These are phyloP conservation scores for Mus spicilegus DNA, from an alignment of 2,113 vertebrate species.

Conservation along the genomic window DNA sequence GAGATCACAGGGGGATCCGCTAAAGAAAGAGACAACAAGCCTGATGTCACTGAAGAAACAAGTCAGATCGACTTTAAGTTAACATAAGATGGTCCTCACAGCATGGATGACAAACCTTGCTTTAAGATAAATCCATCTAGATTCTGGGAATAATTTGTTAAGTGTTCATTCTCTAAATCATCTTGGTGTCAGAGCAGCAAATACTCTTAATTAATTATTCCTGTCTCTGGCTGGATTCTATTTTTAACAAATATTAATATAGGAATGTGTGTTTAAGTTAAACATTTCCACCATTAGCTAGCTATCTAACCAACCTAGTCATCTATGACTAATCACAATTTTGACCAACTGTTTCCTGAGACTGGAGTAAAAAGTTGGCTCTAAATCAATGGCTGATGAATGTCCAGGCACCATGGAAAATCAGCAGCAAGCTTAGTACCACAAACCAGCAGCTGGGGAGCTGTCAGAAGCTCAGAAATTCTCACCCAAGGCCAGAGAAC, in stretches of 20 bases:
- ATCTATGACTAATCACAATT: neutral
- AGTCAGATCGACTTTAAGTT: neutral
- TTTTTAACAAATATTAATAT: neutral
- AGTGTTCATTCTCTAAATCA: neutral
- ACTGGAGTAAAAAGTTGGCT: neutral
- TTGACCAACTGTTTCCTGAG: neutral
- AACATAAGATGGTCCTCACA: neutral
- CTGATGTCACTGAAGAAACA: conserved; percentile 78
- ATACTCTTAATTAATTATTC: neutral
- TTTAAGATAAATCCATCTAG: neutral
- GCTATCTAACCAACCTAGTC: neutral
- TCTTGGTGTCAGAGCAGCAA: neutral
- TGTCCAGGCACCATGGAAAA: neutral
- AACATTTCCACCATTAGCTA: neutral
- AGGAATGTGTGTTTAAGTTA: neutral
- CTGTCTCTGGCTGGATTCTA: neutral
- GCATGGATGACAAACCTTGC: neutral
- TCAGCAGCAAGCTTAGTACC: neutral
- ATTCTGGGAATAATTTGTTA: neutral
- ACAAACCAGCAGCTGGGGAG: neutral
- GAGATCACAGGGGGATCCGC: conserved; percentile 91
- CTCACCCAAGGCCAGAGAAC: neutral
- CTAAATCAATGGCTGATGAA: neutral
- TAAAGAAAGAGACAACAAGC: conserved; percentile 86
- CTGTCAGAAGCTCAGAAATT: neutral